Base-by-base conservation (phyloP, 2,113 vertebrate species). In the Lepisosteus oculatus region DNA sequence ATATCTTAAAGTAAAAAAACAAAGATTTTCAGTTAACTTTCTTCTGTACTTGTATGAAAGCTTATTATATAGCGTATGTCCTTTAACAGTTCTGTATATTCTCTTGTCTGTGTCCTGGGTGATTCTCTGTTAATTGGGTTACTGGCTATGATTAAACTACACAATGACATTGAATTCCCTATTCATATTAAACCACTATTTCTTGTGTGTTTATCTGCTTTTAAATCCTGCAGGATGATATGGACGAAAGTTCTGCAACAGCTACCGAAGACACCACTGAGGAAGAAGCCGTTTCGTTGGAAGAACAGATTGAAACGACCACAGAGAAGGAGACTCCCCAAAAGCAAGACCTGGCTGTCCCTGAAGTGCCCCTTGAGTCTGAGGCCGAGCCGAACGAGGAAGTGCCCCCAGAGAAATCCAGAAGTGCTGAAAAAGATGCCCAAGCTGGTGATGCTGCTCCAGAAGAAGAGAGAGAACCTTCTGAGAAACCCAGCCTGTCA, bases 401-500 rank as follows among this genome's bases (percentile, higher is more conserved):
- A 41, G 43, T 64, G 13, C 7, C 42, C 17, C 47, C 44, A 43
- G 55, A 64, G 9, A 5, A 14, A 63, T 3, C 51, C 44, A 8
- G 54, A 64, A 11, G 51, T 11, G 41, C 3, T 12, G 4, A 51
- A 47, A 7, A 17, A 68, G 29, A 12, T 55, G 61, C 6, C 1
- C 4, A 15, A 56, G 17, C 45, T 42, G 29, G 29, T 6, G 67
- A 69, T 42, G 63, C 47, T 44, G 85, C 86, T 61, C 61, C 80
- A 67, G 43, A 76, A 75, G 86, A 87, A 69, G 86, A 89, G 70
- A 61, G 44, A n/a, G 15, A 84, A 0, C n/a, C 75, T 64, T 77
- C 87, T 74, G 89, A 89, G 74, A 89, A 89, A 0, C 4, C 85
- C 77, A 86, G 89, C n/a, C 87, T 86, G 70, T 83, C 77, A 8